phyloP scores from a whole-genome alignment of 35 echinoderm and acorn worm species.

The Apostichopus japonicus region DNA sequence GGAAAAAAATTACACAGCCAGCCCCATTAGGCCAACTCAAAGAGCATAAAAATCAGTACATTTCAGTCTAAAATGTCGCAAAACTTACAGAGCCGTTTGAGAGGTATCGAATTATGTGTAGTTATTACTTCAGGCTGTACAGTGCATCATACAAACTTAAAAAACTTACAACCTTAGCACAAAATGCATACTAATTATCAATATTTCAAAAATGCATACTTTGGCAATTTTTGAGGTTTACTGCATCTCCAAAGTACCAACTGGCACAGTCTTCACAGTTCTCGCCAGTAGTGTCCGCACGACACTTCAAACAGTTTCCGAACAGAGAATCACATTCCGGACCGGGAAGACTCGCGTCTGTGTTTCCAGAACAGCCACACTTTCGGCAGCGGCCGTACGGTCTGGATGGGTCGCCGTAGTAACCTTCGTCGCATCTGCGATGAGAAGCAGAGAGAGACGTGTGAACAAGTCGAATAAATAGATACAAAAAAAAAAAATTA shows the following conservation, averaged over 20 bases:
- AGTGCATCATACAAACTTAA: too few relatives aligned
- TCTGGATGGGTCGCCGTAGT: conserved; percentile 76
- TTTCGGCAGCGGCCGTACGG: conserved; percentile 61
- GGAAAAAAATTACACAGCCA: too few relatives aligned
- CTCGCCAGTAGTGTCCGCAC: conserved; percentile 60
- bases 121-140: too few relatives aligned
- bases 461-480: too few relatives aligned
- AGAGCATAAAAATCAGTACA: too few relatives aligned
- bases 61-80: too few relatives aligned
- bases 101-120: too few relatives aligned
- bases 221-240: conserved; percentile 65
- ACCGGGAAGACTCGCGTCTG: conserved; percentile 55
- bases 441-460: not conserved
- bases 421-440: conserved; percentile 91
- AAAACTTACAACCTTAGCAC: too few relatives aligned
- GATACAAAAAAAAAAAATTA: too few relatives aligned
- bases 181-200: too few relatives aligned
- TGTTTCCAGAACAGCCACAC: conserved; percentile 90
- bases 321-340: conserved; percentile 67
- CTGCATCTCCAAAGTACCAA: conserved; percentile 86
- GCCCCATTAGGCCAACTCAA: too few relatives aligned
- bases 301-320: conserved; percentile 78
- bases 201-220: conserved; percentile 35
- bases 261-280: conserved; percentile 78
- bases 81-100: too few relatives aligned